These are phyloP conservation scores for Euplagia quadripunctaria DNA, from an alignment of 2,888 invertebrate species.

Conservation along the genomic window DNA sequence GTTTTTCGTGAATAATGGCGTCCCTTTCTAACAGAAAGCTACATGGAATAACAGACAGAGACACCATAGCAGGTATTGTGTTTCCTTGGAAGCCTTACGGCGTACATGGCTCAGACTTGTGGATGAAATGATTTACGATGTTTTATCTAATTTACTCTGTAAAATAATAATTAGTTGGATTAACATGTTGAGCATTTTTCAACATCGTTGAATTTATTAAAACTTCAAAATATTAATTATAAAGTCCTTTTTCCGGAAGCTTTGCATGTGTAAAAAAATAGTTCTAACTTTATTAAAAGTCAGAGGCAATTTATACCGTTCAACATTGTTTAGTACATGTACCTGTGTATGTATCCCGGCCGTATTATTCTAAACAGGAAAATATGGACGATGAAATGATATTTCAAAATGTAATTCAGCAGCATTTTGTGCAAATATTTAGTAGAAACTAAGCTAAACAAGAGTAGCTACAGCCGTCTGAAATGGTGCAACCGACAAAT, in stretches of 20 bases:
- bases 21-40: conserved; percentile 70
- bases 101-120: conserved; percentile 69
- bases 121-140: conserved; percentile 80
- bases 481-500: conserved; percentile 84
- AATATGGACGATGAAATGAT: conserved; percentile 46
- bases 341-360: background rate
- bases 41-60: conserved; percentile 66
- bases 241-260: conserved; percentile 64
- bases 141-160: conserved; percentile 82
- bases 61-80: conserved; percentile 70
- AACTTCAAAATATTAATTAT: conserved; percentile 66
- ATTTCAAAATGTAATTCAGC: conserved; percentile 45
- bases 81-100: conserved; percentile 77
- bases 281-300: conserved; percentile 26
- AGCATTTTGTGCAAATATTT: conserved; percentile 52
- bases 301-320: conserved; percentile 7
- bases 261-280: conserved; percentile 39
- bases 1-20: conserved; percentile 73
- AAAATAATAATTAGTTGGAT: conserved; percentile 78
- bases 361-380: conserved; percentile 30
- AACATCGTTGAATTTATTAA: conserved; percentile 71
- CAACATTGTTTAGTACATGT: background rate
- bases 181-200: conserved; percentile 80
- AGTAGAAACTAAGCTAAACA: conserved; percentile 54
- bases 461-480: conserved; percentile 61